A percentile compares a stretch with the other conserved stretches of the same genome.
phyloP scores from a whole-genome alignment of 2,113 vertebrate species.

The Abramis brama region DNA sequence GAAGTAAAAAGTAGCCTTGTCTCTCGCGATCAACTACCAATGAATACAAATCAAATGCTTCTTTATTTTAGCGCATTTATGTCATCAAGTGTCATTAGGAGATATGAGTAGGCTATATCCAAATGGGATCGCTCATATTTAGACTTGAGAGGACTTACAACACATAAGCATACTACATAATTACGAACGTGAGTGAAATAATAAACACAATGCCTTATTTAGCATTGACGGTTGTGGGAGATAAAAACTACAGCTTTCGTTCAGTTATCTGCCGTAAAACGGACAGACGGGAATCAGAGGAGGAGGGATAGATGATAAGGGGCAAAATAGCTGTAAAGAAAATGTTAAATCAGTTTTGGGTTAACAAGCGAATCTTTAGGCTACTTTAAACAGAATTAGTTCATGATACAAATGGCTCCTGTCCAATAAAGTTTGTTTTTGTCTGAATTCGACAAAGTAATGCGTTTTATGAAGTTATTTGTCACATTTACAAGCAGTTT shows the following conservation, averaged over 20 bases:
- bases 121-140: background rate
- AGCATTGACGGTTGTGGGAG: background rate
- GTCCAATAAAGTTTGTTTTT: too few species aligned
- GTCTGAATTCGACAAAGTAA: background rate
- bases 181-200: conserved; percentile 12
- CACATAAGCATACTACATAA: background rate
- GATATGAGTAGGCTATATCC: background rate
- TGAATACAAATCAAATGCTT: conserved; percentile 57
- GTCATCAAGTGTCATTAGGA: background rate
- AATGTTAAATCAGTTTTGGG: background rate
- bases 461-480: background rate
- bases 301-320: background rate
- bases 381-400: background rate
- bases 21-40: conserved; percentile 73
- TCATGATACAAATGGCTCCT: background rate
- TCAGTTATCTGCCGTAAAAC: background rate
- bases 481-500: background rate
- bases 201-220: background rate
- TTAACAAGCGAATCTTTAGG: too few species aligned
- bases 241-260: background rate
- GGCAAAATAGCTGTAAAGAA: background rate
- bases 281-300: background rate
- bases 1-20: conserved; percentile 70
- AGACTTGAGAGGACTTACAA: background rate
- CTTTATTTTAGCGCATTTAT: conserved; percentile 43